Evolutionary conservation across 1,140 invertebrate species (phyloP), one percentile per base, ranked within the genome.

Genomic region (Bombus cullumanus): DNA sequence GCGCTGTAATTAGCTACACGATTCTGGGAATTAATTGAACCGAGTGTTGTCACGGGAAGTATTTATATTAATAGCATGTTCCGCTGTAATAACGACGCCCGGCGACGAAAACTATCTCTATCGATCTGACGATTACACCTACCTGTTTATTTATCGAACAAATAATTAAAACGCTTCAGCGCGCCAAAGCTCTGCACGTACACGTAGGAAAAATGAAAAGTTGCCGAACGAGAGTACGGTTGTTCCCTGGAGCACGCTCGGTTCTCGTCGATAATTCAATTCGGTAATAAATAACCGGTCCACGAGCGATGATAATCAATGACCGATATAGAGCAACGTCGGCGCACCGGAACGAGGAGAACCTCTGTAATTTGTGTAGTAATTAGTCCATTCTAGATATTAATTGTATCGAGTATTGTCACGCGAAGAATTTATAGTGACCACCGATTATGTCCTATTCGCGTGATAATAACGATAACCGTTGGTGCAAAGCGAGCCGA

Each of bases 301-400:
- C 34, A 37, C n/a, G 15, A 66, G 74, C 64, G 43, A 75, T 80
- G 71, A 86, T 86, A 89, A 89, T 89, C 85, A 71, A 86, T 86
- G 82, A 47, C 28, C 69, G 73, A 75, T 81, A 79, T 72, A 76
- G 25, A 37, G 43, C 82, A 82, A 86, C 37, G n/a, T 41, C 37
- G 73, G 59, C 39, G 69, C 75, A 86, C 37, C 18, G 82, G 72
- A 76, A 57, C 85, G 72, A 86, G 47, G 77, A 86, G 81, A 73
- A 74, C 57, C 64, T 68, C 75, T 76, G 81, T 86, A 89, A 89
- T 89, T 89, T 89, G 85, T 83, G 85, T 64, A 77, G 66, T 89
- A 89, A 89, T 89, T 89, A 89, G 80, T 77, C 84, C 74, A 74
- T 89, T 89, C 88, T 89, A 75, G 80, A 83, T 86, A 89, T 89